Evolutionary conservation across 2,888 invertebrate genomes (phyloP).

Genomic region (Penaeus monodon): DNA sequence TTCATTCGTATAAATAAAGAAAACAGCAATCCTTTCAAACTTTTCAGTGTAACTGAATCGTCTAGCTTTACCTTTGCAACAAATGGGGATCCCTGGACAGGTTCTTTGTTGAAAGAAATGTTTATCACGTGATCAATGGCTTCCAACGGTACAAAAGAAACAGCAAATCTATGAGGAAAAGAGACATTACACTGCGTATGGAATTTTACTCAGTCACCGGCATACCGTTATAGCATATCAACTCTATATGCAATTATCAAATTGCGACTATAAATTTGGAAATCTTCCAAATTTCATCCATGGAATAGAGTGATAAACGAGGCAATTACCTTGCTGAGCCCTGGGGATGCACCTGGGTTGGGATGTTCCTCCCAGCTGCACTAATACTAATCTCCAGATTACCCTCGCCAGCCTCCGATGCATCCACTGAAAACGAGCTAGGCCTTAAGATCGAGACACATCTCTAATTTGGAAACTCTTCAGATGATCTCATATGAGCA

Average conservation of each 20-base stretch:
- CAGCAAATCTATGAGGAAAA: constrained; percentile 79
- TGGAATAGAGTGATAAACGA: neutral
- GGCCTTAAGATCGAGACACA: neutral
- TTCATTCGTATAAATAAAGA: too few relatives aligned
- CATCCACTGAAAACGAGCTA: constrained; percentile 80
- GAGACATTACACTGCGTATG: too few relatives aligned
- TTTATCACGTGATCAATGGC: constrained; percentile 94
- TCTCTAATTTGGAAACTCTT: too few relatives aligned
- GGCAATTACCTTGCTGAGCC: constrained; percentile 77
- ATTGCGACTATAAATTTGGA: neutral
- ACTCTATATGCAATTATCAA: neutral
- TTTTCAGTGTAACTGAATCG: neutral
- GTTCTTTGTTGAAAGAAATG: constrained; percentile 95
- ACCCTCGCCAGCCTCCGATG: constrained; percentile 96
- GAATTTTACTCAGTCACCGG: too few relatives aligned
- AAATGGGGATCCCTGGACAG: constrained; percentile 87
- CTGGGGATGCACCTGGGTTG: constrained; percentile 94
- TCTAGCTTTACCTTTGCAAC: constrained; percentile 79
- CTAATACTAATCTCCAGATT: constrained; percentile 97
- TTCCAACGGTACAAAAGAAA: constrained; percentile 95
- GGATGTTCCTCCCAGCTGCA: constrained; percentile 91
- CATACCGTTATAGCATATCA: too few relatives aligned
- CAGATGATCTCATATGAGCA: neutral
- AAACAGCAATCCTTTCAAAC: neutral
- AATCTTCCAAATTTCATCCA: neutral